A percentile compares a stretch with the other conserved stretches of the same genome.
Evolutionary conservation across 1,140 invertebrate species (phyloP).

Genomic region (Neelides sp.): DNA sequence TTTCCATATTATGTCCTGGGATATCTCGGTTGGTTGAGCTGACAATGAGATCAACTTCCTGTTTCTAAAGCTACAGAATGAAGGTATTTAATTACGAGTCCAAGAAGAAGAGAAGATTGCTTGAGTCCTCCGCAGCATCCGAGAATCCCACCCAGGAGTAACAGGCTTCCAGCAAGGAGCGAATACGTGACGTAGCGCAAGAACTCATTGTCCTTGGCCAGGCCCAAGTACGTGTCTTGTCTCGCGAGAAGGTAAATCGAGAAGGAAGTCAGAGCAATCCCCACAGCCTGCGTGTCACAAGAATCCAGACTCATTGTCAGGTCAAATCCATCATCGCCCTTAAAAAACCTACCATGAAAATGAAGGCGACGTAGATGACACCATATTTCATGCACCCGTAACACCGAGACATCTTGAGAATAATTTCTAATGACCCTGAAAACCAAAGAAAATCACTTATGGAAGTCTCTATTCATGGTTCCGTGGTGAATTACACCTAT

Average conservation of each 20-base stretch:
- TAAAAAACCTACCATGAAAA: constrained; percentile 21
- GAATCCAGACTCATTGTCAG: neutral
- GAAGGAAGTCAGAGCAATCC: constrained; percentile 49
- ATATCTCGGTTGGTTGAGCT: too few species aligned
- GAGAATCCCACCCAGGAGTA: constrained; percentile 72
- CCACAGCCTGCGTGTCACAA: constrained; percentile 50
- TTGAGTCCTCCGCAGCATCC: constrained; percentile 80
- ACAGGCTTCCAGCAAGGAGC: constrained; percentile 62
- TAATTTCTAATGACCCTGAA: too few species aligned
- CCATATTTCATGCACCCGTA: constrained; percentile 27
- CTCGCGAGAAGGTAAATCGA: constrained; percentile 66
- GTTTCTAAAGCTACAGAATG: neutral
- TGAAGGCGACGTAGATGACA: constrained; percentile 21
- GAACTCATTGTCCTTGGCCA: constrained; percentile 53
- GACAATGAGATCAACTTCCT: neutral
- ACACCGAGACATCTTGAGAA: constrained; percentile 13
- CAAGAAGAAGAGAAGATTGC: constrained; percentile 74
- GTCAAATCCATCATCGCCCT: neutral
- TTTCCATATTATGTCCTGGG: too few species aligned
- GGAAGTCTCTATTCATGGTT: neutral
- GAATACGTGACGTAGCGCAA: constrained; percentile 60
- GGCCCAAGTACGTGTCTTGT: constrained; percentile 54
- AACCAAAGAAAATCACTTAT: neutral
- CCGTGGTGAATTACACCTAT: too few species aligned
- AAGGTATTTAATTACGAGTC: constrained; percentile 48